Evolutionary conservation across 2,888 invertebrate species (phyloP).

Genomic region (Epirrita christyi): DNA sequence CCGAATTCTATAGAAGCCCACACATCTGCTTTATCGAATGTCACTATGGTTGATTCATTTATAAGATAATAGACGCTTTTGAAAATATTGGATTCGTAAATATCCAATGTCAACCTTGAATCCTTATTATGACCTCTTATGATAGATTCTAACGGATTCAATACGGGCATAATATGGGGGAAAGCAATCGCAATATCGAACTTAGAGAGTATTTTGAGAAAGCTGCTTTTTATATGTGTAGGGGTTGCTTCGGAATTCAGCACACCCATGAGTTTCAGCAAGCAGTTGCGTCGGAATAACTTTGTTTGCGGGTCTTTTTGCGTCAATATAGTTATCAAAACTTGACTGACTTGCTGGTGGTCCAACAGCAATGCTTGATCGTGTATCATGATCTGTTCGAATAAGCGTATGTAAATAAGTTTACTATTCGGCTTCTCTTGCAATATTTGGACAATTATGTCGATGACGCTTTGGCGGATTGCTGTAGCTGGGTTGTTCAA

Average conservation of each 20-base stretch:
- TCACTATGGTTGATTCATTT: constrained; percentile 75
- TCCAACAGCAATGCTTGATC: constrained; percentile 87
- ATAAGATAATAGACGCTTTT: constrained; percentile 83
- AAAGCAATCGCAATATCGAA: constrained; percentile 78
- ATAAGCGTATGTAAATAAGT: constrained; percentile 69
- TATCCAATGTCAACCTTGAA: constrained; percentile 63
- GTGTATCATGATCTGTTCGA: constrained; percentile 75
- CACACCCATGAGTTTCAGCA: constrained; percentile 65
- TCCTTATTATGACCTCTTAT: constrained; percentile 44
- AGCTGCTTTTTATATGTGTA: constrained; percentile 71
- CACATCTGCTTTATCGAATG: constrained; percentile 69
- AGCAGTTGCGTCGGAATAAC: constrained; percentile 66
- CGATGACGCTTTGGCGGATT: constrained; percentile 84
- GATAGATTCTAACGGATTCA: constrained; percentile 54
- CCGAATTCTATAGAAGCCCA: constrained; percentile 85
- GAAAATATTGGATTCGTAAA: constrained; percentile 82
- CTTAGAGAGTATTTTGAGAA: constrained; percentile 72
- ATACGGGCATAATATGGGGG: constrained; percentile 59
- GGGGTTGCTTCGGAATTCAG: constrained; percentile 66
- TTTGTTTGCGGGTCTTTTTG: constrained; percentile 77
- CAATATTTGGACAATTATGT: constrained; percentile 73
- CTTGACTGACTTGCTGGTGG: constrained; percentile 86
- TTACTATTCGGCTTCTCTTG: constrained; percentile 60
- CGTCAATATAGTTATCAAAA: constrained; percentile 86
- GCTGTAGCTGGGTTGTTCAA: constrained; percentile 81